phyloP scores from a whole-genome alignment of 2,797 vertebrate species.

The Parambassis ranga region DNA sequence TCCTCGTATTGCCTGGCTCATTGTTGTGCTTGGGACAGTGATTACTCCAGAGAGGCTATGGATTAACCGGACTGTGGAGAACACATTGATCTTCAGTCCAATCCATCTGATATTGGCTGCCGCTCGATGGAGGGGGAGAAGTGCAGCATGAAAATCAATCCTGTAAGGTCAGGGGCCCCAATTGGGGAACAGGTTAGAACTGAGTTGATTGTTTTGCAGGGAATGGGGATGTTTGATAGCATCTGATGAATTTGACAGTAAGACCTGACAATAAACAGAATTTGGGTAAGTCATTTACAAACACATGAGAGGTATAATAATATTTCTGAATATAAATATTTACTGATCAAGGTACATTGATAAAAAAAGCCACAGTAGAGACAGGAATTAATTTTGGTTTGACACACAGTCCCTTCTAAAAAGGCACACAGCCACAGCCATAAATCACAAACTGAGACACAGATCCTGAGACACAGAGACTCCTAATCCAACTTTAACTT shows the following conservation, averaged over 20 bases:
- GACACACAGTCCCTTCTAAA: not conserved
- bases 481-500: slow-evolving; percentile 30
- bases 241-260: slow-evolving; percentile 3
- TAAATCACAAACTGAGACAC: slow-evolving; percentile 30
- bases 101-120: slow-evolving; percentile 63
- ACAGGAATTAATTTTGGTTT: not conserved
- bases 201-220: slow-evolving; percentile 21
- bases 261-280: not conserved
- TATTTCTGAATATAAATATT: not conserved
- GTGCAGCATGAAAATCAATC: slow-evolving; percentile 47
- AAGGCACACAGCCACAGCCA: not conserved
- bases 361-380: not conserved
- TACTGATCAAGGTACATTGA: not conserved
- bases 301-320: not conserved
- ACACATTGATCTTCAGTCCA: slow-evolving; percentile 63
- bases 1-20: slow-evolving; percentile 16
- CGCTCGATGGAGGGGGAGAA: slow-evolving; percentile 31
- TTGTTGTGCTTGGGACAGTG: slow-evolving; percentile 57
- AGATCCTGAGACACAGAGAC: too few species aligned
- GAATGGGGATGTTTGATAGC: too few species aligned
- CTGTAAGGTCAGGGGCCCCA: slow-evolving; percentile 42
- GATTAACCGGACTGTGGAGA: slow-evolving; percentile 59
- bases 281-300: not conserved
- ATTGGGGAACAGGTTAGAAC: slow-evolving; percentile 43
- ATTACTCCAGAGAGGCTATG: slow-evolving; percentile 58